Evolutionary conservation across 2,888 invertebrate genomes (phyloP).

Genomic region (Nycteola revayana): DNA sequence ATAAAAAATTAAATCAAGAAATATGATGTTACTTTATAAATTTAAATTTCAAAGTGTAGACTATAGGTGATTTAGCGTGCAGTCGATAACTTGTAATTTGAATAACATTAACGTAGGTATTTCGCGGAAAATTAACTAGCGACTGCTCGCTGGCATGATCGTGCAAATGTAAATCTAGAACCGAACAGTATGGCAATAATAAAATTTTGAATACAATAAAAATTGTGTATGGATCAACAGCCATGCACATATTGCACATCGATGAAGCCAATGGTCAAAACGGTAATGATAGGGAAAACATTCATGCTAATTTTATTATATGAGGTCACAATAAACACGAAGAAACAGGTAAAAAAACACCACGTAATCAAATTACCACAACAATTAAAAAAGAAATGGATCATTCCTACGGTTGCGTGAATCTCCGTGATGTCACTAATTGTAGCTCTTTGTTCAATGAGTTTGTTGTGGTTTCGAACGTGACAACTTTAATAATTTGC

Average conservation of each 20-base stretch:
- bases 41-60: conserved; percentile 70
- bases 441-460: conserved; percentile 43
- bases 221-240: conserved; percentile 55
- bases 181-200: conserved; percentile 46
- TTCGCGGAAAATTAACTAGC: conserved; percentile 38
- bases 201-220: conserved; percentile 52
- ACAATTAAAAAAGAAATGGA: conserved; percentile 40
- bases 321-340: conserved; percentile 62
- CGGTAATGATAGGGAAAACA: conserved; percentile 44
- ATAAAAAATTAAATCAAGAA: not conserved
- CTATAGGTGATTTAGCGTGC: conserved; percentile 58
- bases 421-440: conserved; percentile 39
- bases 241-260: conserved; percentile 80
- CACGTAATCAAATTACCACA: conserved; percentile 53
- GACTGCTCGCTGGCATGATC: conserved; percentile 68
- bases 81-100: conserved; percentile 52
- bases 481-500: conserved; percentile 38
- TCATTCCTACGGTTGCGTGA: conserved; percentile 38
- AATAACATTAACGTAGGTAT: conserved; percentile 19
- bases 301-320: conserved; percentile 70
- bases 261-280: conserved; percentile 58
- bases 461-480: conserved; percentile 33
- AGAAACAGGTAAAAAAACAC: conserved; percentile 48
- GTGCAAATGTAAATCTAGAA: conserved; percentile 60
- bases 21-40: conserved; percentile 1